A percentile compares a stretch with the other conserved stretches of the same genome.
phyloP scores from a whole-genome alignment of 2,113 vertebrate species.

The Cheilinus undulatus region DNA sequence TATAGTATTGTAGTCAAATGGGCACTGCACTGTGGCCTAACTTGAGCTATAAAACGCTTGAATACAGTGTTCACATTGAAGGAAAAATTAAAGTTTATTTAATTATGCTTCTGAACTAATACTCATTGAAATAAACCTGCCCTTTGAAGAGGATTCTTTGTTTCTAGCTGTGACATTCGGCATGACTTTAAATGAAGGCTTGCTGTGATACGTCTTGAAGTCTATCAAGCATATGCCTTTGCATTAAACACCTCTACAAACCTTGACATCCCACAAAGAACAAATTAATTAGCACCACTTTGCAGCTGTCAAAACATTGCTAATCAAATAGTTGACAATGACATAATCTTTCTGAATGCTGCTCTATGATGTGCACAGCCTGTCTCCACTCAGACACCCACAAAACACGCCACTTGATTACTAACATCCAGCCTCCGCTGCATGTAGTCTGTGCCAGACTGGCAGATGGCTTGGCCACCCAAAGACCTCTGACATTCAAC shows the following conservation, averaged over 20 bases:
- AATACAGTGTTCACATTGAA: no score
- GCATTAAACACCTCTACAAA: neutral
- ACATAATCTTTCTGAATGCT: neutral
- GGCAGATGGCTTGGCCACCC: conserved; percentile 68
- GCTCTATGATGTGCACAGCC: conserved; percentile 42
- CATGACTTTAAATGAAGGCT: neutral
- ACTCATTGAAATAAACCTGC: neutral
- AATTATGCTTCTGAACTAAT: no score
- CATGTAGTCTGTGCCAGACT: conserved; percentile 47
- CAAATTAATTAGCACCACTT: neutral
- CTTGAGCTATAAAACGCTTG: no score
- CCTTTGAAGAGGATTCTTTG: neutral
- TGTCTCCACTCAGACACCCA: conserved; percentile 53
- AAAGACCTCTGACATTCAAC: conserved; percentile 70
- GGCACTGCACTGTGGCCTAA: no score
- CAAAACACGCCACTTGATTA: conserved; percentile 48
- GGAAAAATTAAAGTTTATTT: no score
- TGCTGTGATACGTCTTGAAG: neutral
- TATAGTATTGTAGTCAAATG: no score
- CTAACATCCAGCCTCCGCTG: conserved; percentile 50
- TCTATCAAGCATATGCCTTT: neutral
- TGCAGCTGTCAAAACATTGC: conserved; percentile 17
- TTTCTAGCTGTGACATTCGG: neutral
- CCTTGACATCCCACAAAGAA: neutral
- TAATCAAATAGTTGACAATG: conserved; percentile 8